Conservation (phyloP, 1,140 invertebrate species). For the Eubasilissa regina region DNA sequence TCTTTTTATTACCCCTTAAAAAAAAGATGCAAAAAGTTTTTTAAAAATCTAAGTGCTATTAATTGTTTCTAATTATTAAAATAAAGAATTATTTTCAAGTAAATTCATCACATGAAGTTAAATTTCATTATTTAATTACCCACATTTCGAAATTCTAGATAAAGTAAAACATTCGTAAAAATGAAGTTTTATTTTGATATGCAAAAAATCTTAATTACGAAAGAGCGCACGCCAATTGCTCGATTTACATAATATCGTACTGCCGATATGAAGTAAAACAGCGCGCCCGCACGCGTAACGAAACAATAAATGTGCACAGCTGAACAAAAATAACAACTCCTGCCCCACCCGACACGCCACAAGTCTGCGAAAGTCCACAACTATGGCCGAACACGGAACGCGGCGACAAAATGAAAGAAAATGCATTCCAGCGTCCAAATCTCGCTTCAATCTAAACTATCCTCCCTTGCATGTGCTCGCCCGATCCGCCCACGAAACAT, state of each 20-base stretch:
- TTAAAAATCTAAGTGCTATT: no score
- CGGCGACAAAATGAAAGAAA: constrained; percentile 44
- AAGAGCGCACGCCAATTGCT: neutral
- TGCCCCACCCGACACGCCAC: constrained; percentile 29
- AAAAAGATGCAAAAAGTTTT: no score
- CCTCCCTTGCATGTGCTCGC: constrained; percentile 3
- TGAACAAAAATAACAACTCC: constrained; percentile 20
- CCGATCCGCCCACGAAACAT: constrained; percentile 10
- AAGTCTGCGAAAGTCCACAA: neutral
- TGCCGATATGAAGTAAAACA: neutral
- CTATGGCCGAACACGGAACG: constrained; percentile 20
- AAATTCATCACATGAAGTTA: neutral
- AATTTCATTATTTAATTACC: neutral
- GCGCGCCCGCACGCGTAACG: neutral
- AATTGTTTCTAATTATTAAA: no score
- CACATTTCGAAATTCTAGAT: no score
- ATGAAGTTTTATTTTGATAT: neutral
- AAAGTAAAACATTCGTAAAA: neutral
- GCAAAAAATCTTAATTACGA: neutral
- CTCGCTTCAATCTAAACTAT: neutral
- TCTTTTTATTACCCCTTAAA: no score
- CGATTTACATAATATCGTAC: constrained; percentile 30
- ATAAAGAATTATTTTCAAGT: neutral
- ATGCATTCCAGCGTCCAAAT: constrained; percentile 16
- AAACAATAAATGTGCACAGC: constrained; percentile 24